Conservation (phyloP, 2,113 vertebrate species). For the Thryonomys swinderianus region DNA sequence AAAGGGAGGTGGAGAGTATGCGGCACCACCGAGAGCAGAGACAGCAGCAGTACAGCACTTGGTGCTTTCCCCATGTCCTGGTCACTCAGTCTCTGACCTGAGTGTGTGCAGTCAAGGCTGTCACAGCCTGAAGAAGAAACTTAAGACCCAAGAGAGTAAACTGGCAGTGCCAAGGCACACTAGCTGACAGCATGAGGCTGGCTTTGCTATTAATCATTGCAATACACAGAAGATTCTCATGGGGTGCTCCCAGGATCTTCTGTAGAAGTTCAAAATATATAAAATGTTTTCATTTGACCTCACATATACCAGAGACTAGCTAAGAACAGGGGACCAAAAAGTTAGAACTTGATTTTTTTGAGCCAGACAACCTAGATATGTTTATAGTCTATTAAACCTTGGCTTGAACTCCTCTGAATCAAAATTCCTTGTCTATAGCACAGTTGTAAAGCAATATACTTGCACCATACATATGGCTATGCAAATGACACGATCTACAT, state of each 20-base stretch:
- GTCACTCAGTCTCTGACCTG: background rate
- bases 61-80: background rate
- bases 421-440: conserved; percentile 7
- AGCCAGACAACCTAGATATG: background rate
- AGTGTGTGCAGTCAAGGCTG: background rate
- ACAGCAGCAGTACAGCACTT: background rate
- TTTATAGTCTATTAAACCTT: background rate
- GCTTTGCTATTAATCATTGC: background rate
- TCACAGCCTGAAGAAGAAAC: background rate
- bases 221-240: background rate
- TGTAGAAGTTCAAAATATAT: background rate
- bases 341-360: conserved; percentile 9
- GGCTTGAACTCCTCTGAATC: background rate
- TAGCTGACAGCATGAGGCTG: background rate
- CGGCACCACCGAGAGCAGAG: background rate
- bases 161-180: background rate
- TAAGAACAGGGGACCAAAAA: background rate
- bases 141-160: background rate
- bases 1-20: background rate
- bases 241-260: background rate
- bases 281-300: background rate
- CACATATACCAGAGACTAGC: background rate
- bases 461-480: background rate
- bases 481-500: background rate
- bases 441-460: background rate